Base-by-base conservation (phyloP, 2,113 vertebrate species). In the Erythrocercus mccallii region DNA sequence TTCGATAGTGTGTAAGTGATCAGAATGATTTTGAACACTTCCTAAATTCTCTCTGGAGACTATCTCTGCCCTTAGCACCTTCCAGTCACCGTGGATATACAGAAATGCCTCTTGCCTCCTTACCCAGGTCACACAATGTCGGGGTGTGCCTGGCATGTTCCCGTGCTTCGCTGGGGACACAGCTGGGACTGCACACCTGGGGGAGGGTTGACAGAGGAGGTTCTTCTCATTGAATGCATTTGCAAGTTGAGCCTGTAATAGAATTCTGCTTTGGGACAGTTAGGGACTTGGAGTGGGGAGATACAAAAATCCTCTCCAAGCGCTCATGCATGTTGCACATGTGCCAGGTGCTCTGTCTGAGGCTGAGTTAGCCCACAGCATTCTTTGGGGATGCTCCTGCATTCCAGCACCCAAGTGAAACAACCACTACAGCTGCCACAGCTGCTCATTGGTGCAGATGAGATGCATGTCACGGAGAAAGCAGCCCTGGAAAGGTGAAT, bases 51-150 rank as follows among this genome's bases (percentile, higher is more conserved):
- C n/a, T 25, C 35, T 1, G 3, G 47, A 91, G 68, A 48, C 56
- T 86, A 37, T 60, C 60, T 76, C 81, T 95, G 79, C 76, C 94
- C 76, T 73, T 37, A 80, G 61, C 77, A 89, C 73, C 42, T 66
- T 78, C n/a, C 56, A 68, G 68, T 61, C 22, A 25, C 28, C 13
- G 9, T 1, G 4, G 47, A 16, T 38, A 10, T 14, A 17, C 30
- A 62, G 79, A 91, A 93, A 84, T 44, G 48, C 62, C 33, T 89
- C 61, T 38, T 68, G 27, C 24, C 45, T 58, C 48, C 57, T 65
- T 61, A 27, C 27, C 54, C 11, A 8, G 17, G 22, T 69, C 68
- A 45, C 56, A 40, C 27, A 70, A 10, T 16, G 58, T 3, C 72
- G 70, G 35, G 42, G 35, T 57, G 48, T 42, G 66, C 30, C 37